A percentile compares a stretch with the other conserved stretches of the same genome.
phyloP scores from a whole-genome alignment of 2,888 invertebrate species.

The Dolichopus griseipennis region DNA sequence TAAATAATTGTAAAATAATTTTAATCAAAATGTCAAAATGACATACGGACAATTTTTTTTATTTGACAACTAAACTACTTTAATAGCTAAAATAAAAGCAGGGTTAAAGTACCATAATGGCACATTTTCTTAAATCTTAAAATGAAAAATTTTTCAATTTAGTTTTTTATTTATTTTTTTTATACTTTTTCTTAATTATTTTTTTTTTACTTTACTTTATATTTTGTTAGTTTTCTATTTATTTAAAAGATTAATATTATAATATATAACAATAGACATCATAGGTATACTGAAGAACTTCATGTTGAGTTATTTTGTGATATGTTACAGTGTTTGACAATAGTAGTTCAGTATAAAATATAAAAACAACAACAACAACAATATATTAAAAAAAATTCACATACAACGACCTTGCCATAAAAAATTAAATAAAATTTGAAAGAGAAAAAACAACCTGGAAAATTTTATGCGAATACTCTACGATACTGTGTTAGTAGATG shows the following conservation, averaged over 20 bases:
- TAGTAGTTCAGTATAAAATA: neutral
- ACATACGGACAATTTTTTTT: too few species aligned
- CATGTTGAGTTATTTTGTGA: neutral
- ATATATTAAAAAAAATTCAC: neutral
- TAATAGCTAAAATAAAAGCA: too few species aligned
- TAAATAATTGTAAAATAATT: too few species aligned
- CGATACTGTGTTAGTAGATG: neutral
- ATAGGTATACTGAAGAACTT: neutral
- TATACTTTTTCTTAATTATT: neutral
- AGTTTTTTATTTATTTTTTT: neutral
- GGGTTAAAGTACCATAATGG: too few species aligned
- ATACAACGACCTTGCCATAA: constrained; percentile 1
- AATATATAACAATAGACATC: neutral
- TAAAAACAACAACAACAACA: neutral
- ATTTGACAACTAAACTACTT: too few species aligned
- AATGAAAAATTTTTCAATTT: too few species aligned
- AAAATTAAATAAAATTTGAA: neutral
- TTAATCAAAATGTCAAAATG: too few species aligned
- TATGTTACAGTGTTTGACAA: neutral
- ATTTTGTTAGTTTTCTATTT: neutral
- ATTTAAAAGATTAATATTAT: too few species aligned
- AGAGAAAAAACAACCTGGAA: neutral
- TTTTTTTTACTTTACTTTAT: too few species aligned
- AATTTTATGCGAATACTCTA: too few species aligned
- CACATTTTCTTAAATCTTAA: too few species aligned